Evolutionary conservation across 2,888 invertebrate genomes (phyloP).

Genomic region (Lymantria monacha): DNA sequence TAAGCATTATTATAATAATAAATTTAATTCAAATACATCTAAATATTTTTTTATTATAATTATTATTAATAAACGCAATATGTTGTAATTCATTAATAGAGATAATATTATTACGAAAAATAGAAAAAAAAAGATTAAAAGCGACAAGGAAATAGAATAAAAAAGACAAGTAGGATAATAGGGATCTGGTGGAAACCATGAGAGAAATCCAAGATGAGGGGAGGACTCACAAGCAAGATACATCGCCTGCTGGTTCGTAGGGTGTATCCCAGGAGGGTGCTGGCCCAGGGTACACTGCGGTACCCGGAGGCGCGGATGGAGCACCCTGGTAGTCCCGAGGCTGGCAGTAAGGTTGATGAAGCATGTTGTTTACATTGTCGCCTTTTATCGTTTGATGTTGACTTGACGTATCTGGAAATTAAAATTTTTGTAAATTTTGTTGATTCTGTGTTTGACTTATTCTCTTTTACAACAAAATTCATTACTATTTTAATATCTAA

Average conservation of each 20-base stretch:
- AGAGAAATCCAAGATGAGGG: conserved; percentile 58
- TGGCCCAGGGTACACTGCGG: conserved; percentile 61
- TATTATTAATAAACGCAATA: too few relatives aligned
- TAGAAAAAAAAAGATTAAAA: neutral
- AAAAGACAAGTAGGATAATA: conserved; percentile 12
- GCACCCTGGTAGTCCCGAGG: conserved; percentile 66
- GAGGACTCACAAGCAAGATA: conserved; percentile 81
- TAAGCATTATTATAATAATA: too few relatives aligned
- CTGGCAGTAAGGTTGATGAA: conserved; percentile 66
- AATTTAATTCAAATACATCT: too few relatives aligned
- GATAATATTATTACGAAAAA: neutral
- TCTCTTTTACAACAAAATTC: neutral
- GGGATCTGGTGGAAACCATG: conserved; percentile 47
- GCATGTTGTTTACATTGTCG: conserved; percentile 82
- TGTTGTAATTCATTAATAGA: too few relatives aligned
- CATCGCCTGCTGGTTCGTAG: conserved; percentile 77
- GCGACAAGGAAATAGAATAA: neutral
- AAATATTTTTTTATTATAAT: too few relatives aligned
- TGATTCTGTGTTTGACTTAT: conserved; percentile 4
- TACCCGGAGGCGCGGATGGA: conserved; percentile 53
- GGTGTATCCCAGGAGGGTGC: conserved; percentile 68
- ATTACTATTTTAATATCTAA: too few relatives aligned
- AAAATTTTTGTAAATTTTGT: conserved; percentile 35
- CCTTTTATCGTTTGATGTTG: conserved; percentile 70
- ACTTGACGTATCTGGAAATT: conserved; percentile 73